These are phyloP conservation scores for Mus minutoides DNA, from an alignment of 2,797 vertebrate genomes.

Conservation along the genomic window DNA sequence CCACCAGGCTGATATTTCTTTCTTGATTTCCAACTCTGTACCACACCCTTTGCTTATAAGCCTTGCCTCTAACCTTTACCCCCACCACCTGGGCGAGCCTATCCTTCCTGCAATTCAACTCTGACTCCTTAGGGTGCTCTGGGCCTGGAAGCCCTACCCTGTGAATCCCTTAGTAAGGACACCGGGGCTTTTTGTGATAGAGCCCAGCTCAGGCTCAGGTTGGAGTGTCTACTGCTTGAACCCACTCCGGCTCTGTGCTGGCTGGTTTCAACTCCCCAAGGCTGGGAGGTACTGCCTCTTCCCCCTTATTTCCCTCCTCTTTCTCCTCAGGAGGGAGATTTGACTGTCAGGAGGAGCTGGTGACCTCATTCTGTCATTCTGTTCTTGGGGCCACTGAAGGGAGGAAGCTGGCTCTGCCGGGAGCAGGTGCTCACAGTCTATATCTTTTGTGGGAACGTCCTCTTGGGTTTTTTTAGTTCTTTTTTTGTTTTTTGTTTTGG, in stretches of 20 bases:
- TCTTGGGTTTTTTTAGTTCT: not conserved
- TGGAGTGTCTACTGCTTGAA: not conserved
- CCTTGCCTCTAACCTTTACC: not conserved
- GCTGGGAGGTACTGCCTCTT: not conserved
- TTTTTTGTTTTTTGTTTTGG: not conserved
- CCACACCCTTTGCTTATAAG: not conserved
- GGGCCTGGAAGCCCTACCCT: not conserved
- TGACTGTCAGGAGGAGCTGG: not conserved
- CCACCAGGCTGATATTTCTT: not conserved
- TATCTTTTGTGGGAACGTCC: not conserved
- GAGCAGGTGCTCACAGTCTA: not conserved
- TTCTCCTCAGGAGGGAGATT: slow-evolving; percentile 18
- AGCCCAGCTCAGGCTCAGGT: not conserved
- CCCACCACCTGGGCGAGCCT: not conserved
- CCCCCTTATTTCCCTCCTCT: not conserved
- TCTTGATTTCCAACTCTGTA: not conserved
- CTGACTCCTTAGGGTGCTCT: not conserved
- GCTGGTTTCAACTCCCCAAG: slow-evolving; percentile 7
- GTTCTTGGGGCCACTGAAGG: not conserved
- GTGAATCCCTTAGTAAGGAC: not conserved
- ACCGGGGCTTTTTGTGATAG: not conserved
- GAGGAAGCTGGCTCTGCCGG: not conserved
- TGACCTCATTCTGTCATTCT: slow-evolving; percentile 59
- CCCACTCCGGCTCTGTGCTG: not conserved
- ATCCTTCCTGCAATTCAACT: not conserved